Conservation (phyloP, 2,797 vertebrate species). For the Onychomys torridus region DNA sequence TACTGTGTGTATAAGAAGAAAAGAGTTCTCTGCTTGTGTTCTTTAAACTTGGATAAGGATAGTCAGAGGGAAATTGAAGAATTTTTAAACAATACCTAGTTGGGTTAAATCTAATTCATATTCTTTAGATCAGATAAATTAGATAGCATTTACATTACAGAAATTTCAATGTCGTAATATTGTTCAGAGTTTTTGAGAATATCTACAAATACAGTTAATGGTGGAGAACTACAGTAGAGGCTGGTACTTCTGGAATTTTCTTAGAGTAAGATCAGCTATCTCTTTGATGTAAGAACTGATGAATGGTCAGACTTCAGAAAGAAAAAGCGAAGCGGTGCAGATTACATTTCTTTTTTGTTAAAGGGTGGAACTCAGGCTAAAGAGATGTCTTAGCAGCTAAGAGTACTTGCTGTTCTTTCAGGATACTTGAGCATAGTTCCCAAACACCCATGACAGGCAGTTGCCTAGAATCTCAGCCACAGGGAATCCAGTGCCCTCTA, state of each 20-base stretch:
- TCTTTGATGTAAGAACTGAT: conserved; percentile 9
- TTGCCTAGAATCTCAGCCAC: background rate
- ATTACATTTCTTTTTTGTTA: background rate
- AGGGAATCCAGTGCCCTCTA: background rate
- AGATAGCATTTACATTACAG: background rate
- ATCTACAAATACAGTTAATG: background rate
- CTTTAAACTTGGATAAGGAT: background rate
- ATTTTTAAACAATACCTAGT: background rate
- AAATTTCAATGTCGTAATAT: background rate
- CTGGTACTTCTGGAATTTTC: background rate
- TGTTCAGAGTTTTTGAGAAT: background rate
- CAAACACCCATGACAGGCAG: background rate
- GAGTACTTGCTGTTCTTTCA: background rate
- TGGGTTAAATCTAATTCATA: conserved; percentile 18
- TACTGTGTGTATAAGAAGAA: background rate
- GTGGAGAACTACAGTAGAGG: background rate
- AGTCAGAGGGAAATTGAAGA: background rate
- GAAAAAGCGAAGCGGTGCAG: background rate
- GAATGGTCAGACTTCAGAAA: background rate
- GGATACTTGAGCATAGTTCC: background rate
- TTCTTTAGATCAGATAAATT: background rate
- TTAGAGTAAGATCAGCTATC: background rate
- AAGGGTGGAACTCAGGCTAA: background rate
- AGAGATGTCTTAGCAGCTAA: background rate
- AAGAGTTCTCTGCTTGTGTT: conserved; percentile 13